Conservation (phyloP, 2,113 vertebrate genomes). For the Gymnocephalus cernua region DNA sequence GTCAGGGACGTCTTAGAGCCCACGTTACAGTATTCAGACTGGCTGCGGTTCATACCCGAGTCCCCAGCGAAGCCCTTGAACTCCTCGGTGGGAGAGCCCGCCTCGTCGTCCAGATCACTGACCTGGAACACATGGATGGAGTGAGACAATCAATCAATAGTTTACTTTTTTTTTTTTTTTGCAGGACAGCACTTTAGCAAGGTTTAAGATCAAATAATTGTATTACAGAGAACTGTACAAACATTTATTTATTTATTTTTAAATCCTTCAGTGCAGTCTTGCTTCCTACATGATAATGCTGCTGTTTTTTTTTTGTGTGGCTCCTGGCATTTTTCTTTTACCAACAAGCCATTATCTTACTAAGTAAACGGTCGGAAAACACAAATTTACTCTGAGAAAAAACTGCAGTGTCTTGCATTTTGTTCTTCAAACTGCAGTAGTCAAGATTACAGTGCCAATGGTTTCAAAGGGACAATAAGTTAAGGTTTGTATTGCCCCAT, state of each 20-base stretch:
- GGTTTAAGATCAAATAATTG: neutral
- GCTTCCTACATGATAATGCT: neutral
- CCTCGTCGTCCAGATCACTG: constrained; percentile 95
- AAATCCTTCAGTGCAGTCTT: neutral
- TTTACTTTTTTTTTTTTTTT: neutral
- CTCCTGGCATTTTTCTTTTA: neutral
- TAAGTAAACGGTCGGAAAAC: neutral
- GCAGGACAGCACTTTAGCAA: neutral
- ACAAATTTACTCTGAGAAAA: neutral
- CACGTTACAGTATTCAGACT: constrained; percentile 98
- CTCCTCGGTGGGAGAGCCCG: constrained; percentile 95
- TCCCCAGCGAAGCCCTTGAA: constrained; percentile 95
- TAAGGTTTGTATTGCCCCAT: constrained; percentile 7
- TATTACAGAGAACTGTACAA: neutral
- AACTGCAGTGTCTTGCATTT: neutral
- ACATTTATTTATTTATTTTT: neutral
- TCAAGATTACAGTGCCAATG: neutral
- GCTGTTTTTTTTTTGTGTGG: neutral
- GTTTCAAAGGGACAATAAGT: neutral
- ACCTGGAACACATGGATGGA: constrained; percentile 81
- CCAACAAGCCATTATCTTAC: neutral
- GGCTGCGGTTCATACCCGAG: constrained; percentile 98
- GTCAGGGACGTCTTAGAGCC: constrained; percentile 97
- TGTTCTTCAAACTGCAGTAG: neutral
- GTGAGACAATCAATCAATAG: neutral